phyloP scores from a whole-genome alignment of 2,113 vertebrate genomes.

The Xenopus borealis region DNA sequence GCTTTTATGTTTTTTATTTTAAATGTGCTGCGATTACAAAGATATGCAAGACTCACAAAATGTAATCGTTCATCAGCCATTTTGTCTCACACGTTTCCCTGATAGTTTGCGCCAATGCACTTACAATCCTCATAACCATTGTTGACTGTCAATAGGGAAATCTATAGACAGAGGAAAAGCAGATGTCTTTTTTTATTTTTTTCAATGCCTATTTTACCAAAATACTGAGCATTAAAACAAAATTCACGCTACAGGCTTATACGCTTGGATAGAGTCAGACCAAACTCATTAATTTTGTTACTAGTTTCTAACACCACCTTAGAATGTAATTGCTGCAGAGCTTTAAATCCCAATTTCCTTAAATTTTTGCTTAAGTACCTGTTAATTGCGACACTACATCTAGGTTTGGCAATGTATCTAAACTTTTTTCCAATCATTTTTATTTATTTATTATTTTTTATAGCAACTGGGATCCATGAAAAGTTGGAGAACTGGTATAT shows the following conservation, averaged over 20 bases:
- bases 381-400: slow-evolving; percentile 42
- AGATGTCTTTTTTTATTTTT: too few species aligned
- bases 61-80: too few species aligned
- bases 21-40: too few species aligned
- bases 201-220: too few species aligned
- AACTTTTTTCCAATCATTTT: neutral
- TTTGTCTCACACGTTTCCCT: too few species aligned
- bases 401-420: slow-evolving; percentile 35
- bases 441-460: slow-evolving; percentile 2
- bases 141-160: too few species aligned
- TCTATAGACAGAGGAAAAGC: too few species aligned
- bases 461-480: slow-evolving; percentile 18
- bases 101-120: too few species aligned
- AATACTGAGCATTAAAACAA: neutral
- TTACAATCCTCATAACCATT: too few species aligned
- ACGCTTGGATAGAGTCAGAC: slow-evolving; percentile 39
- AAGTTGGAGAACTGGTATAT: slow-evolving; percentile 33
- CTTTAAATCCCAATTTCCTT: slow-evolving; percentile 44
- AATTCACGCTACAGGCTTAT: slow-evolving; percentile 20
- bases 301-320: slow-evolving; percentile 28
- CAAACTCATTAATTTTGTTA: neutral
- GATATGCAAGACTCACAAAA: too few species aligned
- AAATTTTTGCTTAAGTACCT: slow-evolving; percentile 45
- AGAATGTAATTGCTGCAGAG: slow-evolving; percentile 40
- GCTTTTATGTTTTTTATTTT: too few species aligned